Evolutionary conservation across 1,140 invertebrate genomes (phyloP), one percentile per base, ranked within the genome.

Genomic region (Aphidius gifuensis): DNA sequence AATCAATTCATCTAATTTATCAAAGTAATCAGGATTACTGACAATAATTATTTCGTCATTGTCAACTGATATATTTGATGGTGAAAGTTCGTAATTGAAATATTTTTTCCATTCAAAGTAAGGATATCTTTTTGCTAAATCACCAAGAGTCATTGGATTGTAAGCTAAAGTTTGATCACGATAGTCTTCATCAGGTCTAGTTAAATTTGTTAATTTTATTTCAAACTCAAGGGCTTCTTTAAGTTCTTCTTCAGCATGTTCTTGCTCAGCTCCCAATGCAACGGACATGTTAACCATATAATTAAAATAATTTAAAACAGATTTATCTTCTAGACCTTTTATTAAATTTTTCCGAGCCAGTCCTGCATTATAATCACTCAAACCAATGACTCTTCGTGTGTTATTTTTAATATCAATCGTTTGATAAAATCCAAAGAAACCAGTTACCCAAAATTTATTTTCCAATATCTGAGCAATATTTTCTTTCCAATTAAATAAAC

Each of bases 341-440:
- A 32, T 0, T 32, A 32, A 32, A 32, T 32, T 1, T 1, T 32
- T 32, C 4, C 23, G 23, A 32, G 23, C 2, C 23, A 32, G 1
- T 32, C 2, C 2, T 32, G 23, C 2, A 32, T 2, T 3, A 32
- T 32, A 32, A 32, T 32, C 23, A 32, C 2, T 32, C 4, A 32
- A 32, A 32, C 23, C 23, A 32, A 32, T 32, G 72, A 64, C 85
- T 89, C 83, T 72, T 89, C 87, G 23, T 80, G 76, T 0, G 87
- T 86, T 48, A 85, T 61, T 1, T 84, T 85, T 63, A 84, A 84
- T 83, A 85, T 44, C 9, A 76, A 7, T 92, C 90, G 4, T 88
- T 87, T 58, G 97, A 89, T 91, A 93, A 68, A 96, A 93, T 71
- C 95, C 92, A 21, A 97, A 85, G 71, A 96, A 89, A 72, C 96